Base-by-base conservation (phyloP, 35 echinoderm and acorn worm species). In the Diadema setosum region DNA sequence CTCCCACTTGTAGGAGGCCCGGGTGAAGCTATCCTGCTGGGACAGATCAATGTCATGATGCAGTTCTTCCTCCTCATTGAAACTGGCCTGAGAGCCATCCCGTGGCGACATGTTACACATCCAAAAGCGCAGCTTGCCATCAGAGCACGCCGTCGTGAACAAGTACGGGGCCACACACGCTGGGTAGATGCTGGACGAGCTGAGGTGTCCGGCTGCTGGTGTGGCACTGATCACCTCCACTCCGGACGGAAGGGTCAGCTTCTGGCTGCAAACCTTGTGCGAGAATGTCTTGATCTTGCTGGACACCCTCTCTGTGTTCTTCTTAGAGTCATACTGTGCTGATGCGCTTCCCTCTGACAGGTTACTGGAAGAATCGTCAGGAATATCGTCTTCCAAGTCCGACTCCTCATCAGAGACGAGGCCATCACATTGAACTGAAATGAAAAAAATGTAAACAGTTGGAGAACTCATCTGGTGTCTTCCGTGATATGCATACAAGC, bases 81-180 rank as follows among this genome's bases (percentile, higher is more conserved):
- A 70, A 14, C 64, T 83, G 1, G 50, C 55, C 26, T 45, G 44
- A 12, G 73, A 78, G 3, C 57, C 87, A 35, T 84, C 81, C 3
- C 39, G 82, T 43, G 88, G 75, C 5, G 74, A 45, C 34, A 97
- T 83, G 20, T 82, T 80, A 45, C 96, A 99, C 35, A 69, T 87
- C 96, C 96, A 99, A 80, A 99, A 99, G 20, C 96, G 92, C 2
- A 99, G 82, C 73, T 94, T 94, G 11, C 96, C 96, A 86, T 99
- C 96, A 3, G 96, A 99, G 55, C 96, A 99, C 2, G 96, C 92
- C 0, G 96, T 99, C 55, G 89, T 87, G 21, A 99, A 69, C 46
- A 99, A 45, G 63, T 99, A 99, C 3, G 92, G 89, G 5, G 96
- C 93, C 18, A 82, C 56, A 60, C 93, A 91, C 33, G 96, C 89